phyloP scores from a whole-genome alignment of 2,888 invertebrate species.

The Silvanus unidentatus region DNA sequence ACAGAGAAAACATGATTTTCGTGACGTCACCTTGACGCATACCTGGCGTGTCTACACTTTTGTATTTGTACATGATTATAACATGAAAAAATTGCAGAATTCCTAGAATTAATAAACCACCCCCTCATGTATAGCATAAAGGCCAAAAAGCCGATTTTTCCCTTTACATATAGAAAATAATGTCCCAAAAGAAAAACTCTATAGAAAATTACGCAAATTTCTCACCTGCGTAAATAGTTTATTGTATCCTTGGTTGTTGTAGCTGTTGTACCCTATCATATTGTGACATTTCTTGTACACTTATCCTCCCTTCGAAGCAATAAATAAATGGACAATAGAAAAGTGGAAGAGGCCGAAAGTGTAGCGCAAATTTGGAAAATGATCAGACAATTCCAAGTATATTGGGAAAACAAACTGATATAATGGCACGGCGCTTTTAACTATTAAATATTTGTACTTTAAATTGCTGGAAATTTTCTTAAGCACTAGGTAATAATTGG shows the following conservation, averaged over 20 bases:
- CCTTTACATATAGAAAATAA: no score
- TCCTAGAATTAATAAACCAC: conserved; percentile 13
- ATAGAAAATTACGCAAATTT: conserved; percentile 15
- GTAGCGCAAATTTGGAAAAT: no score
- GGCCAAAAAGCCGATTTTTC: no score
- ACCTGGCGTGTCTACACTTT: conserved; percentile 17
- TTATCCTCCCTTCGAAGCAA: conserved; percentile 10
- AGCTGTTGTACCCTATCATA: conserved; percentile 74
- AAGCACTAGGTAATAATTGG: no score
- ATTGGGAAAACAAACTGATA: no score
- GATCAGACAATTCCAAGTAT: no score
- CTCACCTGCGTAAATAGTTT: conserved; percentile 77
- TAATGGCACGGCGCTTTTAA: no score
- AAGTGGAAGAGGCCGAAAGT: no score
- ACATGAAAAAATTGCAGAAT: conserved; percentile 15
- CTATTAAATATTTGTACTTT: no score
- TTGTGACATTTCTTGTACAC: conserved; percentile 56
- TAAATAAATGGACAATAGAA: neutral
- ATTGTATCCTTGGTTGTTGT: conserved; percentile 69
- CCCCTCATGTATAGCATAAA: no score
- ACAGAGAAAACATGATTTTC: conserved; percentile 16
- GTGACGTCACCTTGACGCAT: conserved; percentile 32
- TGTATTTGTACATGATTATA: conserved; percentile 10
- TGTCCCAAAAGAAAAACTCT: neutral
- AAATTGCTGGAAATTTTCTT: no score